phyloP scores from a whole-genome alignment of 2,113 vertebrate genomes.

The Guaruba guarouba region DNA sequence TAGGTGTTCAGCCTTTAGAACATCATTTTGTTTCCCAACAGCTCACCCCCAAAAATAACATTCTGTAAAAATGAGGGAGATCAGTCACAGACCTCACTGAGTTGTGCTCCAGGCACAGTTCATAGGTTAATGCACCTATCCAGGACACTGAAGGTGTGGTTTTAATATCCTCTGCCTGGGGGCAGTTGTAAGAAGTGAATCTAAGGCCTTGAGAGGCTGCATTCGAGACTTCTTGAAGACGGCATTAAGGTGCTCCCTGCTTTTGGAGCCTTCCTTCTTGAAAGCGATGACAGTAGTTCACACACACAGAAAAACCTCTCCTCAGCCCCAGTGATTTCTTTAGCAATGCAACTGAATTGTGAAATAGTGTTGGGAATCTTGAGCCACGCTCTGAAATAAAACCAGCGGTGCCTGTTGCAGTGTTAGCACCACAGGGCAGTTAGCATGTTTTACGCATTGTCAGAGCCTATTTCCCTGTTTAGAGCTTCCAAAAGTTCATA shows the following conservation, averaged over 20 bases:
- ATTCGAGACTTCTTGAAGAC: not conserved
- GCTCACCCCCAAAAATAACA: rapidly evolving
- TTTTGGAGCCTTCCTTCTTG: not conserved
- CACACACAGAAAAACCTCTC: not conserved
- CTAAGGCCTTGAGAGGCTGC: not conserved
- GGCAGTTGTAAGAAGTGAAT: not conserved
- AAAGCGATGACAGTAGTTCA: not conserved
- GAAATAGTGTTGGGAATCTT: not conserved
- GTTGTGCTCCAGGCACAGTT: not conserved
- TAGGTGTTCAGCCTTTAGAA: not conserved
- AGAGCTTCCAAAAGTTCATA: not conserved
- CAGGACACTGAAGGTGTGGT: not conserved
- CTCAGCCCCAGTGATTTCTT: not conserved
- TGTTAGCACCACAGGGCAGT: not conserved
- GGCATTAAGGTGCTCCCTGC: not conserved
- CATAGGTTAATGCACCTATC: not conserved
- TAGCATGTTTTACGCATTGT: not conserved
- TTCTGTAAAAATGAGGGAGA: not conserved
- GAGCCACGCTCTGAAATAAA: not conserved
- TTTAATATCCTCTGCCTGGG: not conserved
- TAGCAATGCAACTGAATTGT: not conserved
- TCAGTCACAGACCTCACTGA: not conserved
- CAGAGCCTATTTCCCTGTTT: not conserved
- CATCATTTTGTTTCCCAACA: not conserved
- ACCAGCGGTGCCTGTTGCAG: not conserved